A percentile compares a stretch with the other conserved stretches of the same genome.
Evolutionary conservation across 2,113 vertebrate genomes (phyloP).

Genomic region (Brachionichthys hirsutus): DNA sequence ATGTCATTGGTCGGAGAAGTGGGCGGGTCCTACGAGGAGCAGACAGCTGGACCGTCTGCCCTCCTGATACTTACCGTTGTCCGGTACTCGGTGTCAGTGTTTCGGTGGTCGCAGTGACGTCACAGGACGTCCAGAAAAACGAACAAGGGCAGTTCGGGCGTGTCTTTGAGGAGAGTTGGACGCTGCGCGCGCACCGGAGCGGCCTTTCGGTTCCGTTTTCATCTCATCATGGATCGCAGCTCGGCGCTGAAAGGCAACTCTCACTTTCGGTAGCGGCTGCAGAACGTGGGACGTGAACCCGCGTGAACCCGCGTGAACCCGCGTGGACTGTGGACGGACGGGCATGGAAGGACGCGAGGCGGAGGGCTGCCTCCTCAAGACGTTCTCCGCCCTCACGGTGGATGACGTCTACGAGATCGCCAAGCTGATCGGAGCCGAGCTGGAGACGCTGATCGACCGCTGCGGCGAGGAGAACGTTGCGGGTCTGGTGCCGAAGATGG

Average conservation of each 20-base stretch:
- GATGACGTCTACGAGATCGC: slow-evolving; percentile 88
- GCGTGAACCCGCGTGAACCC: too few species aligned
- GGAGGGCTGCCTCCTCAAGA: slow-evolving; percentile 55
- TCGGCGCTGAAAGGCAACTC: neutral
- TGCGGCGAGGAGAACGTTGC: slow-evolving; percentile 84
- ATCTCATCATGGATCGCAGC: too few species aligned
- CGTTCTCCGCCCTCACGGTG: slow-evolving; percentile 69
- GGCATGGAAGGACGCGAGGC: slow-evolving; percentile 62
- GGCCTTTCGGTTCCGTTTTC: too few species aligned
- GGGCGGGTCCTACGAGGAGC: slow-evolving; percentile 49
- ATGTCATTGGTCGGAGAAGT: slow-evolving; percentile 58
- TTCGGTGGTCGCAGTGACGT: too few species aligned
- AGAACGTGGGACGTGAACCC: slow-evolving; percentile 16
- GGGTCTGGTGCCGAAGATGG: slow-evolving; percentile 84
- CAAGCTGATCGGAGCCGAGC: slow-evolving; percentile 84
- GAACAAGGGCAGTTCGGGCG: too few species aligned
- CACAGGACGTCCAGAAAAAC: too few species aligned
- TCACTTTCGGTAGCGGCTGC: slow-evolving; percentile 31
- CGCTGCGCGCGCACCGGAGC: too few species aligned
- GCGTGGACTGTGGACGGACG: slow-evolving; percentile 1
- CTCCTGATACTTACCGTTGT: neutral
- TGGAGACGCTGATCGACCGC: slow-evolving; percentile 84
- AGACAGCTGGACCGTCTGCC: neutral
- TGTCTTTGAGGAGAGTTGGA: too few species aligned
- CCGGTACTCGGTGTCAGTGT: neutral